These are phyloP conservation scores for Falco naumanni DNA, from an alignment of 2,797 vertebrate species.

Conservation along the genomic window DNA sequence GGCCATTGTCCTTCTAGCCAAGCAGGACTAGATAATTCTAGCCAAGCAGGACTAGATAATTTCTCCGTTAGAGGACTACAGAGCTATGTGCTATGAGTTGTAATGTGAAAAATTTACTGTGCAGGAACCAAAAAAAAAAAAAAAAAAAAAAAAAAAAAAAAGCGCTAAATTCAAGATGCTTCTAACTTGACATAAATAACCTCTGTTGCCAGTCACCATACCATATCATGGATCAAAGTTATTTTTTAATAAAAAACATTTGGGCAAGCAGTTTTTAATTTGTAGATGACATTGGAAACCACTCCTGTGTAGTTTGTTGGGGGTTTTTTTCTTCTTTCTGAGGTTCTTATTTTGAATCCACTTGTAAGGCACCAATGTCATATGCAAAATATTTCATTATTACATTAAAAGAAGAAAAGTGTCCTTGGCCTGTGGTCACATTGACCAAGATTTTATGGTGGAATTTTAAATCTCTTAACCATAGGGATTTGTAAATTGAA, in stretches of 20 bases:
- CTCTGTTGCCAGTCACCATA: background rate
- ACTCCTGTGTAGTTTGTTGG: background rate
- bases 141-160: background rate
- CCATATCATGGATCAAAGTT: background rate
- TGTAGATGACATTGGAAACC: background rate
- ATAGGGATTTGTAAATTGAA: conserved; percentile 42
- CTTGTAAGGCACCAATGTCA: background rate
- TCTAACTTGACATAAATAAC: background rate
- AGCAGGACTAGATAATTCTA: background rate
- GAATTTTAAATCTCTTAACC: conserved; percentile 41
- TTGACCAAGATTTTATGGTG: conserved; percentile 36
- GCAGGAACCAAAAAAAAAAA: background rate
- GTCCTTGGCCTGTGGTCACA: background rate
- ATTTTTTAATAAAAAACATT: background rate
- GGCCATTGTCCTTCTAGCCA: background rate
- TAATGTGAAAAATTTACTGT: background rate
- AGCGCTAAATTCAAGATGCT: background rate
- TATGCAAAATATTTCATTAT: conserved; percentile 1
- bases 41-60: background rate
- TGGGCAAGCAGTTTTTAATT: background rate
- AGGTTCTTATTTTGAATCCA: background rate
- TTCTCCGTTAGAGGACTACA: background rate
- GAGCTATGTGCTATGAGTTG: background rate
- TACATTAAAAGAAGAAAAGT: conserved; percentile 8
- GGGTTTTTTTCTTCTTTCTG: background rate